Conservation (phyloP, 2,888 invertebrate species). For the Caprella mutica region DNA sequence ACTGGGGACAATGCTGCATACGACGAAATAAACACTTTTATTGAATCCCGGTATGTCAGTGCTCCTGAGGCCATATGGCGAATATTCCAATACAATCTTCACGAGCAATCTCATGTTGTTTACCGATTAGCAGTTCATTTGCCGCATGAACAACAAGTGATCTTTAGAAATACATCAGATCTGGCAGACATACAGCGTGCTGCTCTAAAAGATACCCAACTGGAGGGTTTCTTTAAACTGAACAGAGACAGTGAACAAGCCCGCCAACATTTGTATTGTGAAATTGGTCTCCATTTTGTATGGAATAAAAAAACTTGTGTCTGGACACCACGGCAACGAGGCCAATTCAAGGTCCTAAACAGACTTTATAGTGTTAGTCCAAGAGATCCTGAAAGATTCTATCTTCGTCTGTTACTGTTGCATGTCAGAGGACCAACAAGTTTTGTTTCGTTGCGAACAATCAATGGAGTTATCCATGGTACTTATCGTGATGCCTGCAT, state of each 20-base stretch:
- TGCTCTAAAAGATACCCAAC: slow-evolving; percentile 20
- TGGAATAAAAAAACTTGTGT: too few species aligned
- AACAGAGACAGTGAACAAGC: slow-evolving; percentile 20
- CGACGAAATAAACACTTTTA: background rate
- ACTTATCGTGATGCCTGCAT: background rate
- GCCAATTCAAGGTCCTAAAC: background rate
- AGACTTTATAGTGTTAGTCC: background rate
- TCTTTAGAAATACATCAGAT: slow-evolving; percentile 8
- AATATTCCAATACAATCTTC: slow-evolving; percentile 35
- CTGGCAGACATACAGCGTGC: background rate
- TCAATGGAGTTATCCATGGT: background rate
- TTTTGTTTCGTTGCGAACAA: background rate
- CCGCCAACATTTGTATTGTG: slow-evolving; percentile 8
- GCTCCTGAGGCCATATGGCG: slow-evolving; percentile 36
- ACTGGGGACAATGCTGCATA: background rate
- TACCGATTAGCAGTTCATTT: slow-evolving; percentile 34
- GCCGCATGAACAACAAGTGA: slow-evolving; percentile 35
- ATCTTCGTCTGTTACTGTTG: background rate
- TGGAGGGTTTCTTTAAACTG: slow-evolving; percentile 34
- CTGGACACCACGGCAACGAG: too few species aligned
- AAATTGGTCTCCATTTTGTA: slow-evolving; percentile 16
- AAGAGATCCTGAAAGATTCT: background rate
- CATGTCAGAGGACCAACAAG: background rate
- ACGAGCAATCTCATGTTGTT: slow-evolving; percentile 35
- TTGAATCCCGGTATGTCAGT: too few species aligned